A percentile compares a stretch with the other conserved stretches of the same genome.
Evolutionary conservation across 2,888 invertebrate genomes (phyloP).

Genomic region (Drosophila testacea): DNA sequence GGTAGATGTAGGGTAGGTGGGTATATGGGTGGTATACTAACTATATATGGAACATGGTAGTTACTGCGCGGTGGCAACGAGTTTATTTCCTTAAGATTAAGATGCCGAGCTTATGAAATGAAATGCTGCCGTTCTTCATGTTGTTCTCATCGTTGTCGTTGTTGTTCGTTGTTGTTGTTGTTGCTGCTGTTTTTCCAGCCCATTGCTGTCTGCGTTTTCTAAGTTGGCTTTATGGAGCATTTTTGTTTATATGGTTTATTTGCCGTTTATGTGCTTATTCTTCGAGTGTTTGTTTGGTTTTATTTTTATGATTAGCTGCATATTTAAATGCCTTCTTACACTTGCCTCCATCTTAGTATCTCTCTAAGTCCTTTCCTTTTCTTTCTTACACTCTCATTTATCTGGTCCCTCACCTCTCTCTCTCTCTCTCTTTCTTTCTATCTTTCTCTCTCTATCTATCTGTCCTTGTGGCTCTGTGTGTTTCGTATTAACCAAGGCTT

Average conservation of each 20-base stretch:
- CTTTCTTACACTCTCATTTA: background rate
- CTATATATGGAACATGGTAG: constrained; percentile 3
- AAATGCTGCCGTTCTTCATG: constrained; percentile 45
- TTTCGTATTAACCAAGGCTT: constrained; percentile 42
- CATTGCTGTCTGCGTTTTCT: constrained; percentile 47
- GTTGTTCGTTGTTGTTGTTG: constrained; percentile 15
- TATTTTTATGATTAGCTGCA: constrained; percentile 69
- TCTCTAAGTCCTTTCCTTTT: background rate
- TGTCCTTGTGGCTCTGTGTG: constrained; percentile 1
- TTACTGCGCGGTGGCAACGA: constrained; percentile 50
- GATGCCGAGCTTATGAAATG: constrained; percentile 70
- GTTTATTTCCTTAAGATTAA: constrained; percentile 72
- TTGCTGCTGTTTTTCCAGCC: constrained; percentile 30
- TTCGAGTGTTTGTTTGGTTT: constrained; percentile 62
- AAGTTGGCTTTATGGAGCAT: constrained; percentile 44
- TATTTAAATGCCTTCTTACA: constrained; percentile 56
- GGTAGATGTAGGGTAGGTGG: background rate
- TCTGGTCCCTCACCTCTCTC: background rate
- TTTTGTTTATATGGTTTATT: constrained; percentile 63
- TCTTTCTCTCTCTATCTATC: background rate
- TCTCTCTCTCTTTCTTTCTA: background rate
- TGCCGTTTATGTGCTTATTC: constrained; percentile 64
- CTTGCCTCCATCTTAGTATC: constrained; percentile 1
- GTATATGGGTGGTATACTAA: background rate
- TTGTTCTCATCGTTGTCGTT: constrained; percentile 35